Evolutionary conservation across 2,888 invertebrate species (phyloP).

Genomic region (Schizotus pectinicornis): DNA sequence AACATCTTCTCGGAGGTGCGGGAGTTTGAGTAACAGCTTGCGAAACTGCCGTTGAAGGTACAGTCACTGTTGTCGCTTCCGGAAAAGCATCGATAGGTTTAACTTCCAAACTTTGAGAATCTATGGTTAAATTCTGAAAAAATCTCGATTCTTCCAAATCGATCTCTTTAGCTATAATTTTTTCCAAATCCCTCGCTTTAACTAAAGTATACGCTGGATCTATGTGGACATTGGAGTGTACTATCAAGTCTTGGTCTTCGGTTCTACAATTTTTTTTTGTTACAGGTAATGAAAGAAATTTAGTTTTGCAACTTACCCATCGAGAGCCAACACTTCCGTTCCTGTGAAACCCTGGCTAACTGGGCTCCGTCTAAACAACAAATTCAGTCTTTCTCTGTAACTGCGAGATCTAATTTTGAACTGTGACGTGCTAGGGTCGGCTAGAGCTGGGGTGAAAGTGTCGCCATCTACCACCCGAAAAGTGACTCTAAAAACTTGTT

Average conservation of each 20-base stretch:
- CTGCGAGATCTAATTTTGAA: slow-evolving; percentile 77
- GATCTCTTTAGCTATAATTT: slow-evolving; percentile 72
- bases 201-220: slow-evolving; percentile 69
- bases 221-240: slow-evolving; percentile 86
- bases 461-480: slow-evolving; percentile 76
- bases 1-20: slow-evolving; percentile 70
- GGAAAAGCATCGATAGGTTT: slow-evolving; percentile 59
- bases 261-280: slow-evolving; percentile 58
- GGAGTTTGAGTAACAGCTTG: slow-evolving; percentile 63
- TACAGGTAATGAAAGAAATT: slow-evolving; percentile 9
- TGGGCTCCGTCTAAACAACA: slow-evolving; percentile 75
- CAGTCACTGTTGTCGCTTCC: slow-evolving; percentile 54
- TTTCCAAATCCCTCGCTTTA: slow-evolving; percentile 68
- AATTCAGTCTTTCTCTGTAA: slow-evolving; percentile 77
- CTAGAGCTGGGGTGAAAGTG: slow-evolving; percentile 70
- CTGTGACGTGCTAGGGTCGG: slow-evolving; percentile 69
- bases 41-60: slow-evolving; percentile 53
- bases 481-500: slow-evolving; percentile 82
- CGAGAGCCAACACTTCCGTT: slow-evolving; percentile 82
- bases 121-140: slow-evolving; percentile 69
- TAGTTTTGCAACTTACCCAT: slow-evolving; percentile 68
- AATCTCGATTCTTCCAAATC: slow-evolving; percentile 64
- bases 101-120: slow-evolving; percentile 70
- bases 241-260: slow-evolving; percentile 74
- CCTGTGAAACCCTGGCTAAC: slow-evolving; percentile 77